Evolutionary conservation across 2,113 vertebrate genomes (phyloP), one percentile per base, ranked within the genome.

Genomic region (Actenoides lindsayi): DNA sequence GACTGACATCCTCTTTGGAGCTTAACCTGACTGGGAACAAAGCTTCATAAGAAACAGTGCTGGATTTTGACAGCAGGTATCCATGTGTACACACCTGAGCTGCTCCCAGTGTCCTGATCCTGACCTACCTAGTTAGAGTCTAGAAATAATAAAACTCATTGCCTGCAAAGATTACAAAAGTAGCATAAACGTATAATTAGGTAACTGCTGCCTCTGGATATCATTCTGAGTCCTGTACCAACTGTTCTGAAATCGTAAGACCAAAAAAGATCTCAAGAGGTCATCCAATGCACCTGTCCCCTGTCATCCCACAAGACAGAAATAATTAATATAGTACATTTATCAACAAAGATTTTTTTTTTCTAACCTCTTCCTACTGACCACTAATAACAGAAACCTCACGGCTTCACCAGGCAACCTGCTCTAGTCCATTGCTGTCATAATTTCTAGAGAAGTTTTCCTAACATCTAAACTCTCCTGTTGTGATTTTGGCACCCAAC

Each of bases 1-100:
- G 23, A 33, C 30, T 19, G 24, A 51, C 24, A 51, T 56, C 33
- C 10, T 81, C 20, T 85, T 37, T 59, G n/a, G 19, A 79, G 56
- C 0, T 2, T 54, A 46, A 9, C 10, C 35, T 1, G 28, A 33
- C 6, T 64, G 27, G 23, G 14, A 60, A 42, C 35, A 62, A 41
- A 73, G 21, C 6, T 57, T 28, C 41, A 17, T 1, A 60, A n/a
- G 54, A 79, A 68, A 41, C 23, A 60, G 39, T 2, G 10, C 8
- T 37, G 44, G 5, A 23, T 64, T 81, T 65, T 59, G 64, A 87
- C 57, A 91, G 37, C 16, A 50, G 53, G 10, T 56, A 41, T 16
- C 42, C 42, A n/a, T 4, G 6, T 13, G 13, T 8, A 11, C 11
- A 13, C 13, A 60, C 10, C 28, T 7, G 37, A 89, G 60, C 64